Conservation (phyloP, 1,140 invertebrate species). For the Dendrolimus kikuchii region DNA sequence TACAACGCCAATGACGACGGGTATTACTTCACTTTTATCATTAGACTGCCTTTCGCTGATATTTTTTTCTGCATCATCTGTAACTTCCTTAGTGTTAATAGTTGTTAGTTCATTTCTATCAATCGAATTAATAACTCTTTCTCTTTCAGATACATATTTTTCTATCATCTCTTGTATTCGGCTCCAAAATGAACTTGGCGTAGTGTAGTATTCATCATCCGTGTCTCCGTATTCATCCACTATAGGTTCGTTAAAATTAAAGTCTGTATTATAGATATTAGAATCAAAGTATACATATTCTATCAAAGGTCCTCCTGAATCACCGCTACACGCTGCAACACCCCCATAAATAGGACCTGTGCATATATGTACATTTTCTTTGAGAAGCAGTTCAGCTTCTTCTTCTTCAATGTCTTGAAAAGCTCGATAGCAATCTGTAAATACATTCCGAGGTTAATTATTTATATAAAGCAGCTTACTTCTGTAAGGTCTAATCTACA, state of each 20-base stretch:
- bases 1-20: constrained; percentile 77
- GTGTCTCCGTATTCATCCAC: neutral
- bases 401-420: constrained; percentile 42
- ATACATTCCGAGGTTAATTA: neutral
- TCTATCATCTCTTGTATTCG: too few species aligned
- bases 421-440: constrained; percentile 58
- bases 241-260: neutral
- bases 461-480: too few species aligned
- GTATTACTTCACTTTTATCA: constrained; percentile 11
- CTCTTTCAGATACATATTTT: neutral
- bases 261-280: constrained; percentile 4
- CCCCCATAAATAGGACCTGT: constrained; percentile 74
- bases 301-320: constrained; percentile 78
- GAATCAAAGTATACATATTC: constrained; percentile 32
- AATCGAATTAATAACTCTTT: neutral
- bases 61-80: neutral
- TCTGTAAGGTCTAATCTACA: too few species aligned
- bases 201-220: too few species aligned
- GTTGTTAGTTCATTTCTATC: neutral
- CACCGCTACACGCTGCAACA: constrained; percentile 76
- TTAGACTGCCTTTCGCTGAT: neutral
- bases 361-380: constrained; percentile 72
- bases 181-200: too few species aligned
- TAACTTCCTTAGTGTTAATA: neutral
- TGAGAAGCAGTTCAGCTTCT: constrained; percentile 50